These are phyloP conservation scores for Haliclona indistincta DNA, from an alignment of 37 sponge, comb jelly and placozoan species.

Conservation along the genomic window DNA sequence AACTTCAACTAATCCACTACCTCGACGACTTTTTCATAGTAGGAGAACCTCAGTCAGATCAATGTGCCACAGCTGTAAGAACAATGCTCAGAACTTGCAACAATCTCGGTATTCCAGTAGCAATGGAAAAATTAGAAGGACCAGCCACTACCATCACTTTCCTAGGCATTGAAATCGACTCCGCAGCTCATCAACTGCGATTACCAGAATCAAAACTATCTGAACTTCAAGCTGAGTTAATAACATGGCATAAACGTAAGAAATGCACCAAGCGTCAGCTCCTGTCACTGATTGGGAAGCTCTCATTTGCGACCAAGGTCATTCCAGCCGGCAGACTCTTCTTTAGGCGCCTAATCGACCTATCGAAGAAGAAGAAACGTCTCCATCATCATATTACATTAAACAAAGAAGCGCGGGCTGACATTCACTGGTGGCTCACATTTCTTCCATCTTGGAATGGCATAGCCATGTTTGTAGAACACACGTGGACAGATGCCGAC, in stretches of 20 bases:
- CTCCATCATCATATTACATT: conserved; percentile 31
- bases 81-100: conserved; percentile 6
- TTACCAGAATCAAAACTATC: conserved; percentile 4
- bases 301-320: conserved; percentile 24
- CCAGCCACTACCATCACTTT: conserved; percentile 27
- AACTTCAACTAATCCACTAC: conserved; percentile 14
- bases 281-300: conserved; percentile 34
- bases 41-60: background rate
- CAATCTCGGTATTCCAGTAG: conserved; percentile 1
- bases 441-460: conserved; percentile 51
- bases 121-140: too few species aligned
- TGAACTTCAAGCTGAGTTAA: background rate
- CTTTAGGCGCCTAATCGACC: conserved; percentile 32
- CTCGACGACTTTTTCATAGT: conserved; percentile 34
- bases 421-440: conserved; percentile 52
- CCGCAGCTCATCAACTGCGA: conserved; percentile 11
- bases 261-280: conserved; percentile 9
- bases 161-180: conserved; percentile 17
- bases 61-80: background rate
- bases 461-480: background rate
- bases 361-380: background rate
- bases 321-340: conserved; percentile 42
- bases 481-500: conserved; percentile 11
- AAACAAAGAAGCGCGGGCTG: conserved; percentile 16
- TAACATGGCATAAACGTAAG: background rate